These are phyloP conservation scores for Melangyna quadrimaculata DNA, from an alignment of 2,888 invertebrate species.

Conservation along the genomic window DNA sequence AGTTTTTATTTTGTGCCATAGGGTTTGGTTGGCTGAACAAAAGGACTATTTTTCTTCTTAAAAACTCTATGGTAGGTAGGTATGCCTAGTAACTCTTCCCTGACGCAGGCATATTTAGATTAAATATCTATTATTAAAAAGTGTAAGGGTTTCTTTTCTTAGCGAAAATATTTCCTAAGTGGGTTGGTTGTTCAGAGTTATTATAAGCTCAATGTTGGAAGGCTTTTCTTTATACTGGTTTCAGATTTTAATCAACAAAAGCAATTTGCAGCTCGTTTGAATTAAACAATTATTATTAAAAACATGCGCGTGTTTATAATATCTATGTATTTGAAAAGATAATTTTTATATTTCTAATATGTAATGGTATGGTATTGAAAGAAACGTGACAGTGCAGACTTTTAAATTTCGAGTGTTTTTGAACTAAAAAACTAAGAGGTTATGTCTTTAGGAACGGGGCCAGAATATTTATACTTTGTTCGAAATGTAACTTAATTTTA, in stretches of 20 bases:
- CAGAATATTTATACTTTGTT: no score
- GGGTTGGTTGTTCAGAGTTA: not conserved
- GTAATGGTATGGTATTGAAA: no score
- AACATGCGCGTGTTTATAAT: not conserved
- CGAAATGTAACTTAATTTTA: no score
- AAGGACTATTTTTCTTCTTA: conserved; percentile 11
- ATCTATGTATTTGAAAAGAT: no score
- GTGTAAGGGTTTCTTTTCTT: not conserved
- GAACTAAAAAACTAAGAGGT: no score
- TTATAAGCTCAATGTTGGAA: not conserved
- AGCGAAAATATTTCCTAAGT: not conserved
- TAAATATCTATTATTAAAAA: conserved; percentile 43
- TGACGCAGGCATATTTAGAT: not conserved
- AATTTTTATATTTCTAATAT: no score
- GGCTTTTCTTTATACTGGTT: not conserved
- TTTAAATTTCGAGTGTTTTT: no score
- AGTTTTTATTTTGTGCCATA: not conserved
- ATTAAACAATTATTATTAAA: not conserved
- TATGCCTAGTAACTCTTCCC: not conserved
- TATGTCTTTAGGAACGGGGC: no score
- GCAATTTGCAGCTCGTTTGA: conserved; percentile 28
- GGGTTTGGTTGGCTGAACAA: not conserved
- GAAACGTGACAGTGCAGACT: no score
- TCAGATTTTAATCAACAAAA: conserved; percentile 30
- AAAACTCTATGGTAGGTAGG: not conserved